Percentiles rank a stretch among this genome's conserved stretches.
Evolutionary conservation across 2,113 vertebrate species (phyloP).

Genomic region (Rhodinocichla rosea): DNA sequence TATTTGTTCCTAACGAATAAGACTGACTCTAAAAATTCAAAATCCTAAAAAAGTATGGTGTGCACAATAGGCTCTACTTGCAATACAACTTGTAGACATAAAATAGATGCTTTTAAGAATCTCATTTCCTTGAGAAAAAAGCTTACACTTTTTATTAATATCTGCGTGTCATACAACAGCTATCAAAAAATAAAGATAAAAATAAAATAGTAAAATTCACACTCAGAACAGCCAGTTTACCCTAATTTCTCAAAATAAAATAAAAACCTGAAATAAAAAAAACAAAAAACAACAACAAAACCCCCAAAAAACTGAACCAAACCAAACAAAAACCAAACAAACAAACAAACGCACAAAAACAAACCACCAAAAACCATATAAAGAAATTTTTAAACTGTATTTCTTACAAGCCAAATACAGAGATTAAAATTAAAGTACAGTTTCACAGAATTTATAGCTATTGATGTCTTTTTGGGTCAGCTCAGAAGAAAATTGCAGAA

Average conservation of each 20-base stretch:
- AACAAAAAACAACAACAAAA: background rate
- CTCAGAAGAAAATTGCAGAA: background rate
- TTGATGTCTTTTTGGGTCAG: background rate
- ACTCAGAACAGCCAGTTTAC: background rate
- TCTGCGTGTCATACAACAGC: background rate
- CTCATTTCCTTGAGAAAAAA: background rate
- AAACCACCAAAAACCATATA: background rate
- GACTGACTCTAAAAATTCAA: background rate
- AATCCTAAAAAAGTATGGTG: background rate
- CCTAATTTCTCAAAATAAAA: rapidly evolving
- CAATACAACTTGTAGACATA: background rate
- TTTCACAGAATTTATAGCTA: background rate
- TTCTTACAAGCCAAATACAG: background rate
- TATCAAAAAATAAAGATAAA: background rate
- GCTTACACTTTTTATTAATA: background rate
- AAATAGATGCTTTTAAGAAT: background rate
- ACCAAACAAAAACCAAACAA: background rate
- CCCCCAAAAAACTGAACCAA: background rate
- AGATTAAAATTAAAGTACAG: background rate
- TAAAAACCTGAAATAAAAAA: background rate
- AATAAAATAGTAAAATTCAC: background rate
- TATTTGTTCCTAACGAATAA: background rate
- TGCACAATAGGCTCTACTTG: background rate
- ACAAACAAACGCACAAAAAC: background rate
- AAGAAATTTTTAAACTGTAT: background rate